Evolutionary conservation across 2,888 invertebrate genomes (phyloP), one percentile per base, ranked within the genome.

Genomic region (Glaucopsyche alexis): DNA sequence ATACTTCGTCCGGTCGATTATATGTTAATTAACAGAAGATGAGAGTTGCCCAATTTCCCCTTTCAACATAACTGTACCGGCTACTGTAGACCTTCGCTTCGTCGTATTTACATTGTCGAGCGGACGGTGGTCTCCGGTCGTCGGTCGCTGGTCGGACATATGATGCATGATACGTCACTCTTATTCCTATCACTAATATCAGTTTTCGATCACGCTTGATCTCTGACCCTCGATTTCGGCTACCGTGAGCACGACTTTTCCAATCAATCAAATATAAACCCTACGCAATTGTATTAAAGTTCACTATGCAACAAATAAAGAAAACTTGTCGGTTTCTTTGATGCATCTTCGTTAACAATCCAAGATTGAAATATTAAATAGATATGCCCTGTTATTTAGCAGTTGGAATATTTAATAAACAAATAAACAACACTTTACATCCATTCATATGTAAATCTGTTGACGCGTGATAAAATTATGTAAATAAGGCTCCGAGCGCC

Each of bases 151-250:
- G 8, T 52, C 19, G 19, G 55, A 89, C 89, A 89, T 88, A 88
- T 91, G 86, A 90, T 90, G 90, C 89, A 91, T 88, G 90, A 87
- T 90, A 85, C 89, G 86, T 90, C 91, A 88, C 85, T 90, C 84
- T 83, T 78, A 79, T 83, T 83, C 85, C 85, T 85, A 90, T 90
- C 88, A 88, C 83, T 86, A 85, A 88, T 90, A 91, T 91, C 91
- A 90, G 87, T 90, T 90, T 90, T 88, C 83, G 87, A 90, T 90
- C 91, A 89, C 87, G 89, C 78, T 86, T 91, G 91, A 91, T 89
- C 92, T 89, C 84, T 90, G 92, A 92, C 92, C 92, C 90, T 84
- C 85, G 86, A 87, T 87, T 90, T 91, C 84, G 87, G 92, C 92
- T 93, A 91, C 92, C 83, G 92, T 91, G 85, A 84, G 83, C 91